Percentiles rank a stretch among this genome's conserved stretches.
Evolutionary conservation across 2,113 vertebrate genomes (phyloP).

Genomic region (Pavo muticus): DNA sequence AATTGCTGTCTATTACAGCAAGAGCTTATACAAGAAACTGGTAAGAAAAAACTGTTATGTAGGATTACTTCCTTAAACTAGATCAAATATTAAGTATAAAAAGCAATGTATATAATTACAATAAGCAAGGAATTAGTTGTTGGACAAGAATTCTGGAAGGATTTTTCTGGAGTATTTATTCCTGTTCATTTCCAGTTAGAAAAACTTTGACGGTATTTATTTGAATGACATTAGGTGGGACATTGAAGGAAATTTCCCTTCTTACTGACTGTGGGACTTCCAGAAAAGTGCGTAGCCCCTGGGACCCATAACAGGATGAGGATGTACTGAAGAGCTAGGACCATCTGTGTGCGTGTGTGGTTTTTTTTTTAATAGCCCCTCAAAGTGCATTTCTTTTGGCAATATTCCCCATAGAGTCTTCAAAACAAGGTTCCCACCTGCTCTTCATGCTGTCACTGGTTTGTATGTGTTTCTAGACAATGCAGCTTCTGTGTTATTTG

Average conservation of each 20-base stretch:
- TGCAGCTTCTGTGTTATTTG: background rate
- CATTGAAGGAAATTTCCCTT: background rate
- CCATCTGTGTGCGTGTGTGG: background rate
- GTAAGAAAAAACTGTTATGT: background rate
- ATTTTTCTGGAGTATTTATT: background rate
- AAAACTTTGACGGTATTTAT: background rate
- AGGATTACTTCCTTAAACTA: background rate
- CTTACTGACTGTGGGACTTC: background rate
- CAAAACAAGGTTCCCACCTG: background rate
- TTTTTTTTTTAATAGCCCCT: background rate
- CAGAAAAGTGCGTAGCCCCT: background rate
- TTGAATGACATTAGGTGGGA: background rate
- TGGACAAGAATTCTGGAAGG: background rate
- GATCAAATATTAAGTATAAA: background rate
- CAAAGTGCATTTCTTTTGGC: background rate
- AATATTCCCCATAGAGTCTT: background rate
- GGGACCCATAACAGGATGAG: background rate
- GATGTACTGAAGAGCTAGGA: background rate
- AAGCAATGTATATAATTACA: background rate
- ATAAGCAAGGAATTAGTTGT: background rate
- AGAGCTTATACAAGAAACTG: background rate
- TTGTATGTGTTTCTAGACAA: background rate
- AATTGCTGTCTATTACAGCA: background rate
- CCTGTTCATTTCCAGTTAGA: background rate
- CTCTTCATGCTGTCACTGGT: background rate